Evolutionary conservation across 2,888 invertebrate species (phyloP).

Genomic region (Baronia brevicornis): DNA sequence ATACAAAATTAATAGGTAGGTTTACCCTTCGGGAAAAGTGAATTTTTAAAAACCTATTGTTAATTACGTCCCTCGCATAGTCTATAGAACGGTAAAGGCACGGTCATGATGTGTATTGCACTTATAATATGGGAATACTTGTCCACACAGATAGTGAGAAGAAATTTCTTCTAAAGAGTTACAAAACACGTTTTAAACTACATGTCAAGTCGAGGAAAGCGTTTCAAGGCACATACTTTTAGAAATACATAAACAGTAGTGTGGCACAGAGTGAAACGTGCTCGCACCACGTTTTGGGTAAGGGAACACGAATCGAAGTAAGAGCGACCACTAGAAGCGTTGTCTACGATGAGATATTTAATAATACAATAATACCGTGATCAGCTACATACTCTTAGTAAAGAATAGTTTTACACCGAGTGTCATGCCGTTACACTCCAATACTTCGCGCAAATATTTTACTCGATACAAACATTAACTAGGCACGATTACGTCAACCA

Average conservation of each 20-base stretch:
- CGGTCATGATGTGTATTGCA: conserved; percentile 75
- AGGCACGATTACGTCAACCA: too few relatives aligned
- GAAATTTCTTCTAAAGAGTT: conserved; percentile 68
- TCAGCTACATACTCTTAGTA: conserved; percentile 2
- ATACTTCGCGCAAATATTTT: conserved; percentile 25
- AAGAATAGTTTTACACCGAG: conserved; percentile 4
- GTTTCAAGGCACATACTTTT: conserved; percentile 75
- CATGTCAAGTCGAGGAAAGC: conserved; percentile 70
- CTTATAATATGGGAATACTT: conserved; percentile 59
- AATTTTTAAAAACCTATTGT: conserved; percentile 66
- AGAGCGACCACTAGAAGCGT: conserved; percentile 64
- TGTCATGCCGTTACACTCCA: conserved; percentile 22
- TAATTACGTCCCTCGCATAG: conserved; percentile 75
- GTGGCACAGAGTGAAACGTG: conserved; percentile 48
- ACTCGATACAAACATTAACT: conserved; percentile 51
- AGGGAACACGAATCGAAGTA: conserved; percentile 49
- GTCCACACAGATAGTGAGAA: conserved; percentile 68
- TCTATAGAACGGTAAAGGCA: conserved; percentile 75
- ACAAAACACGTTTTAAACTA: conserved; percentile 70
- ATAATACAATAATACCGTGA: conserved; percentile 24
- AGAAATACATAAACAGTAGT: conserved; percentile 68
- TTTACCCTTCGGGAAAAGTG: conserved; percentile 50
- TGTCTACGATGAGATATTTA: conserved; percentile 44
- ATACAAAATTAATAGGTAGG: conserved; percentile 56
- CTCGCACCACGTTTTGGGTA: conserved; percentile 43